Base-by-base conservation (phyloP, 1,140 invertebrate species). In the Drosophila miranda region DNA sequence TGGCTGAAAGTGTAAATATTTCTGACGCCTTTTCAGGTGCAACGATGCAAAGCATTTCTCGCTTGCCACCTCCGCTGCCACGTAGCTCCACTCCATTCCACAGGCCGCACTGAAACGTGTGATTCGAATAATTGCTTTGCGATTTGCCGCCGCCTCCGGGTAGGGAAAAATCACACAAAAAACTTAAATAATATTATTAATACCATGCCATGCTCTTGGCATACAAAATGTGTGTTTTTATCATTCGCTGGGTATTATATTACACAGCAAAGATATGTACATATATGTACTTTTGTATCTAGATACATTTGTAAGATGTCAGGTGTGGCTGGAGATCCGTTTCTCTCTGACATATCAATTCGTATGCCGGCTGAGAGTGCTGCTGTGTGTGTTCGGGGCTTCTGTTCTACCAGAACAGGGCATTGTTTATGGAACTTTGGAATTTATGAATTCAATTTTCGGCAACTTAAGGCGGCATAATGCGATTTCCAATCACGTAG, bases 41-140 rank as follows among this genome's bases (percentile, higher is more conserved):
- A 86, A 62, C 82, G 78, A 78, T 82, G 82, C 82, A 87, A 66
- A 87, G 51, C 73, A 64, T 75, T 75, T 51, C 68, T 60, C 41
- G 60, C 66, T 67, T 34, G 57, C 55, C 59, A 78, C 72, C 76
- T 78, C 74, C 79, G 77, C 74, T 48, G 56, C 46, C 55, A 38
- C 34, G 34, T 38, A 38, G 34, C 34, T 38, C n/a, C n/a, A n/a
- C n/a, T n/a, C 11, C 34, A 38, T 13, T 13, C 34, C 34, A 38
- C 34, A 4, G 11, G 34, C 34, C 34, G 34, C 34, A 38, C 13
- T 38, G 3, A 41, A 69, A 52, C 74, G 70, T 82, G 74, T 86
- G 78, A 87, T 82, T 87, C 66, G 71, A 87, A 87, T 86, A 86
- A 86, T 86, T 86, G 82, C 78, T 87, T 82, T 78, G 79, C 78